These are phyloP conservation scores for Adrianichthys oophorus DNA, from an alignment of 2,797 vertebrate species.

Conservation along the genomic window DNA sequence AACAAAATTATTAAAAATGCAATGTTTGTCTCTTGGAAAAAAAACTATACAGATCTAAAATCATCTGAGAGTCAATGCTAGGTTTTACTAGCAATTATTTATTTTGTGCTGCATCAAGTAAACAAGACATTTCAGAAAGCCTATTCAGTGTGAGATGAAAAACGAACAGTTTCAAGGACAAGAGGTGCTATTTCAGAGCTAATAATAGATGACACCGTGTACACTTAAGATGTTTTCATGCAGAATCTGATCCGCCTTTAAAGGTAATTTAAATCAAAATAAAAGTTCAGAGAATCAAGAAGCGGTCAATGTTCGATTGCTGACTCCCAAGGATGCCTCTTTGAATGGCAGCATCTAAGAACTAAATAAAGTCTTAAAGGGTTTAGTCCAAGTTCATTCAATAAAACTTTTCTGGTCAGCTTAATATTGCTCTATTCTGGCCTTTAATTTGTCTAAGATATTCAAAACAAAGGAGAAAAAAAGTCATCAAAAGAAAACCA, in stretches of 20 bases:
- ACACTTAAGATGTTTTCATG: constrained; percentile 2
- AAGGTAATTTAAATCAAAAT: constrained; percentile 2
- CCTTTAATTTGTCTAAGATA: constrained; percentile 30
- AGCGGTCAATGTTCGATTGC: neutral
- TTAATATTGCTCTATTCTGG: constrained; percentile 18
- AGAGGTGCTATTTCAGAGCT: neutral
- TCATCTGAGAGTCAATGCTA: constrained; percentile 8
- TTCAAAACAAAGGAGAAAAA: constrained; percentile 25
- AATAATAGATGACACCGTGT: neutral
- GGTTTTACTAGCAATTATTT: constrained; percentile 10
- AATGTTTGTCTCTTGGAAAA: neutral
- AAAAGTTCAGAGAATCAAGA: constrained; percentile 17
- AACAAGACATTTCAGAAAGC: constrained; percentile 11
- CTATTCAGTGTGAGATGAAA: constrained; percentile 6
- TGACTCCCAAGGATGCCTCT: constrained; percentile 8
- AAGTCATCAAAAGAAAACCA: constrained; percentile 55
- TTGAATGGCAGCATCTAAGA: constrained; percentile 1
- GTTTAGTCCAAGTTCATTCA: constrained; percentile 15
- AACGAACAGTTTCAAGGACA: neutral
- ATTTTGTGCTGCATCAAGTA: neutral
- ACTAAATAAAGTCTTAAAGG: constrained; percentile 19
- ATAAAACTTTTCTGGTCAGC: constrained; percentile 14
- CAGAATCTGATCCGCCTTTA: neutral
- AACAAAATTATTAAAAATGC: neutral
- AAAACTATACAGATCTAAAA: constrained; percentile 4